These are phyloP conservation scores for Liposcelis brunnea DNA, from an alignment of 2,888 invertebrate genomes.

Conservation along the genomic window DNA sequence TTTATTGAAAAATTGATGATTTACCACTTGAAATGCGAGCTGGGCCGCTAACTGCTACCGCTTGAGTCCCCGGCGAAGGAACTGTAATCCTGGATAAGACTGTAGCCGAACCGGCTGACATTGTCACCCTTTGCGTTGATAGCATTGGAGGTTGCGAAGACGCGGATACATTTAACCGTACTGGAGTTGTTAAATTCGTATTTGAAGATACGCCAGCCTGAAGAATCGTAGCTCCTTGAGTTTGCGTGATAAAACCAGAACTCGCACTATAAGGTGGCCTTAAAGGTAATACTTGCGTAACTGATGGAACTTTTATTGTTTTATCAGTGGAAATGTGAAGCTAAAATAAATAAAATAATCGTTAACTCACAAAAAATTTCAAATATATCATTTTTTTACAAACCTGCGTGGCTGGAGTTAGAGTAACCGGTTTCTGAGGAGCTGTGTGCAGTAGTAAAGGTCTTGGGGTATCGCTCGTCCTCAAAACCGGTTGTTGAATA, in stretches of 20 bases:
- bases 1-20: no score
- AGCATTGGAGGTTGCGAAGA: slow-evolving; percentile 4
- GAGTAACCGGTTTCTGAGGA: slow-evolving; percentile 16
- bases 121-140: slow-evolving; percentile 1
- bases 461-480: slow-evolving; percentile 14
- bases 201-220: no score
- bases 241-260: slow-evolving; percentile 2
- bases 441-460: slow-evolving; percentile 17
- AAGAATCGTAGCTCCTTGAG: slow-evolving; percentile 1
- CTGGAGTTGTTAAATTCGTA: neutral
- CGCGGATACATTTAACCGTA: neutral
- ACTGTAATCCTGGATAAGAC: neutral
- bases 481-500: neutral
- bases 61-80: neutral
- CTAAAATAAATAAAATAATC: neutral
- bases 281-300: neutral
- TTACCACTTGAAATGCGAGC: no score
- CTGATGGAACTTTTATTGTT: slow-evolving; percentile 5
- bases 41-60: no score
- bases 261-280: neutral
- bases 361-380: no score
- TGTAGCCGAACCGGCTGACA: neutral
- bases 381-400: slow-evolving; percentile 7
- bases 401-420: slow-evolving; percentile 14
- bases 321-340: slow-evolving; percentile 4